Conservation (phyloP, 2,888 invertebrate species). For the Malthinus flaveolus region DNA sequence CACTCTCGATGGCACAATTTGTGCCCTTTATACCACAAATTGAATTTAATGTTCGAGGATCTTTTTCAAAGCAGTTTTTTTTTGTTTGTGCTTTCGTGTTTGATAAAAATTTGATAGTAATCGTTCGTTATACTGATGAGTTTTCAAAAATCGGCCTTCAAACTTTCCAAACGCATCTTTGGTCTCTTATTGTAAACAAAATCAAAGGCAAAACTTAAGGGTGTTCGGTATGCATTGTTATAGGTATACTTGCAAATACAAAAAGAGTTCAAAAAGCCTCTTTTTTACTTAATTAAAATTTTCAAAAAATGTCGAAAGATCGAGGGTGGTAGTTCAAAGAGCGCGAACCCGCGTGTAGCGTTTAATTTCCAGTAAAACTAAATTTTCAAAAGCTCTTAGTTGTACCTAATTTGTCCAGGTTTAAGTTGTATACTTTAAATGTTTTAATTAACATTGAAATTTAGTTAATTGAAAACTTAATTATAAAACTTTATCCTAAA, state of each 20-base stretch:
- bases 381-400: background rate
- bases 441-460: background rate
- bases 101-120: background rate
- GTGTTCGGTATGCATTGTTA: too few relatives aligned
- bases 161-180: too few relatives aligned
- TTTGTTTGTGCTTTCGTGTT: constrained; percentile 8
- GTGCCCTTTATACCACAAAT: constrained; percentile 8
- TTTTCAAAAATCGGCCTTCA: background rate
- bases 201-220: too few relatives aligned
- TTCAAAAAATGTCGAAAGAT: too few relatives aligned
- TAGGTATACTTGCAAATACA: too few relatives aligned
- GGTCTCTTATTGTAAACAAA: too few relatives aligned
- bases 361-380: background rate
- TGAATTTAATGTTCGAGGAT: constrained; percentile 11
- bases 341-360: too few relatives aligned
- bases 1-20: constrained; percentile 10
- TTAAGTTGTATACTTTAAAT: background rate
- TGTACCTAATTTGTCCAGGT: background rate
- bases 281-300: too few relatives aligned
- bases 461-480: constrained; percentile 1
- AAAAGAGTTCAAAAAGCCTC: too few relatives aligned
- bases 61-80: constrained; percentile 10
- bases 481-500: constrained; percentile 1
- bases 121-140: background rate
- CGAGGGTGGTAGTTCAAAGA: too few relatives aligned